phyloP scores from a whole-genome alignment of 30 jellyfish, hydroid and myxozoan genomes.

The Aurelia aurita region DNA sequence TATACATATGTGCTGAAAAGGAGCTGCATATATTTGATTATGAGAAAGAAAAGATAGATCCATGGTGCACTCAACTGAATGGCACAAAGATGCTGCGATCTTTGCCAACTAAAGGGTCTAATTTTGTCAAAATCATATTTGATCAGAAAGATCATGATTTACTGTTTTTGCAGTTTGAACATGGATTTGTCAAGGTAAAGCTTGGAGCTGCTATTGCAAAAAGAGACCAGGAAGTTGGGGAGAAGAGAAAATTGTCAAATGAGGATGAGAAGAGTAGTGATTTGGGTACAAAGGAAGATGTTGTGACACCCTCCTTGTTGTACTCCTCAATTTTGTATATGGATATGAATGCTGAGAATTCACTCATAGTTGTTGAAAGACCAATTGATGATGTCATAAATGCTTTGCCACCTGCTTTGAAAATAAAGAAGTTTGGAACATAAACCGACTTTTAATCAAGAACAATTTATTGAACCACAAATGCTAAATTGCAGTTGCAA shows the following conservation, averaged over 20 bases:
- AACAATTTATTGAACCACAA: no score
- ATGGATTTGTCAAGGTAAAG: slow-evolving; percentile 66
- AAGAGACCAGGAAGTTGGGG: background rate
- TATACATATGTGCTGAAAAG: slow-evolving; percentile 43
- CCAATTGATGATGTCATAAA: slow-evolving; percentile 59
- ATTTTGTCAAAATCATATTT: slow-evolving; percentile 31
- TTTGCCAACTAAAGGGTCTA: slow-evolving; percentile 13
- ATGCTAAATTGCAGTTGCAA: no score
- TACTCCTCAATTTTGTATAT: slow-evolving; percentile 43
- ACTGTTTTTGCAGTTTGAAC: slow-evolving; percentile 53
- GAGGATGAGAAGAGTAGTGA: background rate
- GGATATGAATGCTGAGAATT: slow-evolving; percentile 46
- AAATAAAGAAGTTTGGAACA: slow-evolving; percentile 69
- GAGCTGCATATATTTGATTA: slow-evolving; percentile 49
- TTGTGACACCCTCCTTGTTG: background rate
- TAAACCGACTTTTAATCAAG: background rate
- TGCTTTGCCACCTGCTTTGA: slow-evolving; percentile 77
- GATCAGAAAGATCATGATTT: slow-evolving; percentile 47
- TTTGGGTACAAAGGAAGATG: background rate
- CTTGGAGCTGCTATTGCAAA: slow-evolving; percentile 11
- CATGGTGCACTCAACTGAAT: slow-evolving; percentile 49
- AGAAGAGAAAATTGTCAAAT: slow-evolving; percentile 22
- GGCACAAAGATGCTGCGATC: background rate
- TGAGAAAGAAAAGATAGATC: slow-evolving; percentile 42
- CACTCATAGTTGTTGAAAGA: slow-evolving; percentile 72